Base-by-base conservation (phyloP, 2,888 invertebrate genomes). In the Diadegma fenestrale region DNA sequence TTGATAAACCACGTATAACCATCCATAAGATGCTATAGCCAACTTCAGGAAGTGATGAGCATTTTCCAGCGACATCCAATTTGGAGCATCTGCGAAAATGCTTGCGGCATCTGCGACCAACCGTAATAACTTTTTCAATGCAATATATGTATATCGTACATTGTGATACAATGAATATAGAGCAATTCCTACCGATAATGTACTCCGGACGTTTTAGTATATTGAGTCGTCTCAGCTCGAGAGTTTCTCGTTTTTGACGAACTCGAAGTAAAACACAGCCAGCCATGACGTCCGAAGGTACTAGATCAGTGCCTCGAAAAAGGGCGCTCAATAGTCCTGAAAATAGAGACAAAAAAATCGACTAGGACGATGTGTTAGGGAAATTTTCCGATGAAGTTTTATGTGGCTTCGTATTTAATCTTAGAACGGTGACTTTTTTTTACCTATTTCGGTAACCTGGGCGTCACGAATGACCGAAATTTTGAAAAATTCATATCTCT, bases 271-370 rank as follows among this genome's bases (percentile, higher is more conserved):
- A 95, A 30, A 98, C 96, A 90, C 97, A 96, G 14, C 98, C 98
- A 14, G 98, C 98, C 80, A 98, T 96, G 19, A 98, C 96, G 93
- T 98, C 99, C 0, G 98, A 97, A 0, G 98, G 97, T 0, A 98
- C 98, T 58, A 98, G 94, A 94, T 98, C 98, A 8, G 97, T 96
- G 87, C 97, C 97, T 90, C 98, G 95, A 94, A 98, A 98, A 85
- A 98, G 95, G 2, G 97, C 96, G 90, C 97, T 96, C 86, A 98
- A 95, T 10, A 98, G 94, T 87, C 96, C 96, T 85, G 51, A 86
- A 89, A 45, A 37, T 77, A 86, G 41, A 17, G 19, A 22, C 2
- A 33, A 41, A 43, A 37, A 19, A 33, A 33, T 6, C 1, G 33
- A 4, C 2, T 33, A 33, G 33, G 33, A 33, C 33, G 58, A 58